These are phyloP conservation scores for Prionailurus viverrinus DNA, from an alignment of 2,113 vertebrate genomes.

Conservation along the genomic window DNA sequence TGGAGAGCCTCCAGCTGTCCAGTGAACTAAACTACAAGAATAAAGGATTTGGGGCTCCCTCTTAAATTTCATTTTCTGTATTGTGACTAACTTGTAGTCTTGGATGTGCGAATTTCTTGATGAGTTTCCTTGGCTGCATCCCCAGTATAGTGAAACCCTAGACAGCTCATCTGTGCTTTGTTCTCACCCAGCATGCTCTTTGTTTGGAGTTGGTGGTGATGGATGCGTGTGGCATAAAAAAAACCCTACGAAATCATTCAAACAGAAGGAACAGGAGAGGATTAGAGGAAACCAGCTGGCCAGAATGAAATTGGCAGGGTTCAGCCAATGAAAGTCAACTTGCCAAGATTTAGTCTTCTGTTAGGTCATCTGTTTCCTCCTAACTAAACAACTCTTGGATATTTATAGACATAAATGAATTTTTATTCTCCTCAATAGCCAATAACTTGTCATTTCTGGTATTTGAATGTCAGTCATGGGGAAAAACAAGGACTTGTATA, in stretches of 20 bases:
- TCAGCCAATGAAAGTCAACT: conserved; percentile 82
- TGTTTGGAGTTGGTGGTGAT: conserved; percentile 79
- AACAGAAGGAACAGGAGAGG: conserved; percentile 83
- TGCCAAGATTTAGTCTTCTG: conserved; percentile 88
- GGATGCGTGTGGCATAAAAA: conserved; percentile 78
- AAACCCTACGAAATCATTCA: conserved; percentile 82
- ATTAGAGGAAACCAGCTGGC: conserved; percentile 85
- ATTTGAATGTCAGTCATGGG: conserved; percentile 86
- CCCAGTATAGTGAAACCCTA: conserved; percentile 64
- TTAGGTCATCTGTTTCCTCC: conserved; percentile 88
- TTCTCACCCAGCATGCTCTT: conserved; percentile 84
- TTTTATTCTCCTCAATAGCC: conserved; percentile 84
- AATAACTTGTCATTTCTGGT: conserved; percentile 86
- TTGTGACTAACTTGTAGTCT: conserved; percentile 74
- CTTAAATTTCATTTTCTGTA: conserved; percentile 70
- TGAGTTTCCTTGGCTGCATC: conserved; percentile 80
- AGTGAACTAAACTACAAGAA: conserved; percentile 72
- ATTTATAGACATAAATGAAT: conserved; percentile 88
- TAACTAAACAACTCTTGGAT: conserved; percentile 84
- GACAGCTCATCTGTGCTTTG: conserved; percentile 83
- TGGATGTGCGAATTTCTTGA: conserved; percentile 75
- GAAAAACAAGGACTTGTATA: conserved; percentile 83
- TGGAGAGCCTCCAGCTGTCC: conserved; percentile 65
- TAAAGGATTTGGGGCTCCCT: not conserved
- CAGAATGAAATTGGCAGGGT: conserved; percentile 86